These are phyloP conservation scores for Sylvilagus bachmani DNA, from an alignment of 2,113 vertebrate genomes.

Conservation along the genomic window DNA sequence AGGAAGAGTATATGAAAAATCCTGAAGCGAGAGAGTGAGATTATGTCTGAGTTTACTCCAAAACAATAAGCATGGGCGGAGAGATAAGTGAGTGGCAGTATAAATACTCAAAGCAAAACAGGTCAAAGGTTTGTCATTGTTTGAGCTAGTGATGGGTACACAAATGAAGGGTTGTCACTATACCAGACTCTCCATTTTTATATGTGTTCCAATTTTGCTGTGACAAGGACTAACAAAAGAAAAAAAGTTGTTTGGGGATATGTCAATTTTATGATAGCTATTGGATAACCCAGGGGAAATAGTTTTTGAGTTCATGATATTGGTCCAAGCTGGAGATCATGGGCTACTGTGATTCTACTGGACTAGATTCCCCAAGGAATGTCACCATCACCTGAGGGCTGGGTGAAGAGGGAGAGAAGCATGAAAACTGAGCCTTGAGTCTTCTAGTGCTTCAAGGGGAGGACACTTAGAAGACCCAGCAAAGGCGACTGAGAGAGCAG, in stretches of 20 bases:
- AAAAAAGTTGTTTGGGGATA: neutral
- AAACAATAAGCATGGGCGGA: neutral
- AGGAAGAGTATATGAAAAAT: neutral
- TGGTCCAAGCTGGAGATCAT: neutral
- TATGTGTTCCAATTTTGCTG: neutral
- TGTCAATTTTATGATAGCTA: neutral
- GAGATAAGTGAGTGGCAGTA: neutral
- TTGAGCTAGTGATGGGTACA: neutral
- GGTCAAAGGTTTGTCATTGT: neutral
- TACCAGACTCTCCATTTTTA: neutral
- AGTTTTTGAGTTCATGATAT: neutral
- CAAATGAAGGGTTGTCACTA: neutral
- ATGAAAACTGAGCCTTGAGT: neutral
- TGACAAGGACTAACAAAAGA: neutral
- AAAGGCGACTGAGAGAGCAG: neutral
- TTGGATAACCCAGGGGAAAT: neutral
- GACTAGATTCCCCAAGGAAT: neutral
- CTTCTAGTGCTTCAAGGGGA: neutral
- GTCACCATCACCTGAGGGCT: neutral
- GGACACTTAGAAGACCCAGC: neutral
- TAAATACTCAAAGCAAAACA: conserved; percentile 4
- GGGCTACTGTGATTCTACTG: neutral
- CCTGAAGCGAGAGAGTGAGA: neutral
- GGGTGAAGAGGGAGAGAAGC: neutral
- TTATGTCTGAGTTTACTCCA: neutral